A percentile compares a stretch with the other conserved stretches of the same genome.
Evolutionary conservation across 2,888 invertebrate genomes (phyloP).

Genomic region (Limnephilus rhombicus): DNA sequence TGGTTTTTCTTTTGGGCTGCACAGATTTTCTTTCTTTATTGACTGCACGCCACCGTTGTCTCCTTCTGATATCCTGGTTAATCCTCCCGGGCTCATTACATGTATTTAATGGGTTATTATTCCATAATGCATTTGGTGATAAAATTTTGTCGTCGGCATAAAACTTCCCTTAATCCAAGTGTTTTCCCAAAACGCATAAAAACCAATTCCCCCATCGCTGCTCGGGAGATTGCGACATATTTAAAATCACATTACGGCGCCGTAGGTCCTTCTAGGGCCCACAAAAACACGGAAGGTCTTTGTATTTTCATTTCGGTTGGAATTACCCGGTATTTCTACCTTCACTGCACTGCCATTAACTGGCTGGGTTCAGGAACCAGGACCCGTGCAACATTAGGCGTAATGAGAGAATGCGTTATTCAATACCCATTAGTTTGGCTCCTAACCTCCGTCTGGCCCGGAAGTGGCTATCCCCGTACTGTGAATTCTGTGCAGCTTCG

Average conservation of each 20-base stretch:
- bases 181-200: conserved; percentile 15
- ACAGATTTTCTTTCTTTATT: not conserved
- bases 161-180: conserved; percentile 1
- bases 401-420: conserved; percentile 47
- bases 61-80: not conserved
- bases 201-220: conserved; percentile 5
- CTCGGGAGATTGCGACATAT: conserved; percentile 34
- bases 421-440: conserved; percentile 40
- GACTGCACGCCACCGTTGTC: not conserved
- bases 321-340: conserved; percentile 11
- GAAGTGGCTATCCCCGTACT: not conserved
- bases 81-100: not conserved
- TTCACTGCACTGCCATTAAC: conserved; percentile 8
- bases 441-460: not conserved
- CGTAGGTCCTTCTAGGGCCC: not conserved
- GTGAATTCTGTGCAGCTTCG: not conserved
- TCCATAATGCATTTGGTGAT: not conserved
- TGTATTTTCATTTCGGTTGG: conserved; percentile 22
- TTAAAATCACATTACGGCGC: conserved; percentile 15
- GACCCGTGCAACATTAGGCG: conserved; percentile 12
- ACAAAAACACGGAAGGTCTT: conserved; percentile 35
- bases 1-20: not conserved
- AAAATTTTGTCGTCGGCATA: not conserved
- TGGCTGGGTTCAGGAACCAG: not conserved
- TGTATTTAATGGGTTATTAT: not conserved